phyloP scores from a whole-genome alignment of 1,140 invertebrate species.

The Caenorhabditis inopinata region DNA sequence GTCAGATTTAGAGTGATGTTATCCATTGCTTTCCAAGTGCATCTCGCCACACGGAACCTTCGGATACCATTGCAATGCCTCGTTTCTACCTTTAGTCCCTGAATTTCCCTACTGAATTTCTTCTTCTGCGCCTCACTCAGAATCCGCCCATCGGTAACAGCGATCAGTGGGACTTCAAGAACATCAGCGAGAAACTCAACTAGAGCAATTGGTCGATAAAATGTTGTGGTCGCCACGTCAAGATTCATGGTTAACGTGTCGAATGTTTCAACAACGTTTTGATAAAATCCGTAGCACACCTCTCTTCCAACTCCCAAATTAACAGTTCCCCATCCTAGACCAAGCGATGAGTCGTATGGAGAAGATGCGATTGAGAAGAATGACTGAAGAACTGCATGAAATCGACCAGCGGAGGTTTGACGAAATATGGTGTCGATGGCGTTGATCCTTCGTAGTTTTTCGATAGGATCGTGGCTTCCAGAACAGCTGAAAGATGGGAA shows the following conservation, averaged over 20 bases:
- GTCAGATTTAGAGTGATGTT: background rate
- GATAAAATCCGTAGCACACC: slow-evolving; percentile 15
- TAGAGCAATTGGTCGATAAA: background rate
- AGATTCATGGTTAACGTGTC: background rate
- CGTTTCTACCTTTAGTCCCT: background rate
- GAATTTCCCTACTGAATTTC: background rate
- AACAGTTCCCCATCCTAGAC: slow-evolving; percentile 13
- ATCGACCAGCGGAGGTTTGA: background rate
- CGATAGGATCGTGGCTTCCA: background rate
- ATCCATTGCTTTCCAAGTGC: slow-evolving; percentile 7
- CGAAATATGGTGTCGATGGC: background rate
- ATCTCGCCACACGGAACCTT: background rate
- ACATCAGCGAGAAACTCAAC: background rate
- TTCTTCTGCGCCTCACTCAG: slow-evolving; percentile 5
- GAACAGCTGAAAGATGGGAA: background rate
- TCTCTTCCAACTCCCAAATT: slow-evolving; percentile 3
- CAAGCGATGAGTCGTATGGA: background rate
- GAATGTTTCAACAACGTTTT: background rate
- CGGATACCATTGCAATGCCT: background rate
- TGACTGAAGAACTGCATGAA: background rate
- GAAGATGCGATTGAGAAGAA: slow-evolving; percentile 2
- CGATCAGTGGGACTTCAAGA: background rate
- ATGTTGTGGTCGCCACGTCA: background rate
- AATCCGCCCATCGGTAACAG: background rate
- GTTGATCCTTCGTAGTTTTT: background rate